Base-by-base conservation (phyloP, 23 tunicate genomes). In the Oikopleura albicans region DNA sequence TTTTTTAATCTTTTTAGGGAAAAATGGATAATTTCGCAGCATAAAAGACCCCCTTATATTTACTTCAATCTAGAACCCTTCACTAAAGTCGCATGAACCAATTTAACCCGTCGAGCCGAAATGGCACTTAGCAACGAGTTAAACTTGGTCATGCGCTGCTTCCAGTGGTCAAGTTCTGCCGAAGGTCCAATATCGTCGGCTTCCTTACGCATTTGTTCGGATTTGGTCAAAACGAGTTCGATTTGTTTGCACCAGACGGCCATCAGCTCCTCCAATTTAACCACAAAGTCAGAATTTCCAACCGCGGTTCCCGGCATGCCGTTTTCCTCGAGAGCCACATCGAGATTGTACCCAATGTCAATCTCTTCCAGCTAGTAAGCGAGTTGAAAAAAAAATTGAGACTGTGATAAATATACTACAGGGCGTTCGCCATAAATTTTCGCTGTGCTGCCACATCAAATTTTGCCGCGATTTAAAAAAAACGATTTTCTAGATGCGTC, bases 171-270 rank as follows among this genome's bases (percentile, higher is more conserved):
- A 40, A 95, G 75, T 85, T 95, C 99, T 57, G 99, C 99, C 31
- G 91, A 89, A 41, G 99, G 99, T 0, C 99, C 99, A 22, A 95
- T 95, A 86, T 95, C 99, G 83, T 95, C 99, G 29, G 99, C 99
- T 87, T 95, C 99, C 49, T 88, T 91, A 0, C 99, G 75, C 96
- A 95, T 95, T 71, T 95, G 99, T 41, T 95, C 96, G 85, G 92
- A 89, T 66, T 95, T 90, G 1, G 99, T 95, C 39, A 95, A 40
- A 22, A 95, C 94, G 96, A 91, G 99, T 33, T 95, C 99, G 12
- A 95, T 95, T 83, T 95, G 99, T 41, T 95, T 95, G 83, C 96
- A 84, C 99, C 99, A 95, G 0, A 95, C 96, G 28, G 89, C 87
- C 75, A 95, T 95, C 56, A 95, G 89, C 59, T 88, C 88, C 83